These are phyloP conservation scores for Trichacis sp. DNA, from an alignment of 2,888 invertebrate species.

Conservation along the genomic window DNA sequence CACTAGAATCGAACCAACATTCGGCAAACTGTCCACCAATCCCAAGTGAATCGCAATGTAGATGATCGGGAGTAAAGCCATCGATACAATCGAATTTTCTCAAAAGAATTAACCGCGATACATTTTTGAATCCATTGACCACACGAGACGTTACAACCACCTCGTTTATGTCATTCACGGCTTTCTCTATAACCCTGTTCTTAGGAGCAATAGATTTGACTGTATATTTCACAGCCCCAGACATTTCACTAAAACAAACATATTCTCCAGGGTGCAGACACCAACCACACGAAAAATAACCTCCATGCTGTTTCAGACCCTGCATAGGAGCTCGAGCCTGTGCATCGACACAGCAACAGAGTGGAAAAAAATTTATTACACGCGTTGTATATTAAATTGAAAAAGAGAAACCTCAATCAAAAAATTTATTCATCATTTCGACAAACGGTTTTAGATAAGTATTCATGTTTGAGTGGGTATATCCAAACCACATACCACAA, in stretches of 20 bases:
- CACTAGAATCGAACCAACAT: slow-evolving; percentile 7
- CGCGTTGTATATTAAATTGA: neutral
- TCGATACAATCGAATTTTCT: slow-evolving; percentile 19
- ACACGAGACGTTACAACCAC: neutral
- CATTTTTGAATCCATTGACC: slow-evolving; percentile 21
- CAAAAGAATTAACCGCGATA: slow-evolving; percentile 16
- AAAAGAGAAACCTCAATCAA: slow-evolving; percentile 15
- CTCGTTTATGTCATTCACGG: too few relatives aligned
- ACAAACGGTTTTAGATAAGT: slow-evolving; percentile 26
- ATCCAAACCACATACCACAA: too few relatives aligned
- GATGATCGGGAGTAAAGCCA: slow-evolving; percentile 6
- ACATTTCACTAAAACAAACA: neutral
- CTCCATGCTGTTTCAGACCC: slow-evolving; percentile 20
- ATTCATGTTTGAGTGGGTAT: too few relatives aligned
- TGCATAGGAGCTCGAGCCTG: slow-evolving; percentile 22
- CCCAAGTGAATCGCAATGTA: too few relatives aligned
- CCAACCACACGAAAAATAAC: slow-evolving; percentile 18
- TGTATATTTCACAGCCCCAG: slow-evolving; percentile 24
- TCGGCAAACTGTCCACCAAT: slow-evolving; percentile 15
- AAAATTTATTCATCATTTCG: slow-evolving; percentile 21
- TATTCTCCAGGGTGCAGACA: slow-evolving; percentile 26
- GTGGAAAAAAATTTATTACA: slow-evolving; percentile 11
- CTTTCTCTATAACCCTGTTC: neutral
- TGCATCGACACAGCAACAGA: too few relatives aligned
- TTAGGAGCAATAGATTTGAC: slow-evolving; percentile 1